phyloP scores from a whole-genome alignment of 2,888 invertebrate species.

The Drosophila histrio region DNA sequence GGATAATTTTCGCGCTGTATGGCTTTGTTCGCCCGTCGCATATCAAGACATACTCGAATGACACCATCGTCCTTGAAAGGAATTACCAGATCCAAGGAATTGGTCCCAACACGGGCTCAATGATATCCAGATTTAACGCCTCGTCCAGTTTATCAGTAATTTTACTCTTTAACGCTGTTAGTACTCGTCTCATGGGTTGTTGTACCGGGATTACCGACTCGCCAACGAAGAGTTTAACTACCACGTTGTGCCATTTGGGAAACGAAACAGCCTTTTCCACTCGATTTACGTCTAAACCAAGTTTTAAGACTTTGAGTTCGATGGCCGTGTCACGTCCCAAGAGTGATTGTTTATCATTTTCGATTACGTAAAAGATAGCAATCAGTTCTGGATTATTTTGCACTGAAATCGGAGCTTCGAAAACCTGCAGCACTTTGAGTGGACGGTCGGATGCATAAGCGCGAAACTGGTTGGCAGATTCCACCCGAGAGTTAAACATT shows the following conservation, averaged over 20 bases:
- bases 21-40: neutral
- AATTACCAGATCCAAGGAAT: too few species aligned
- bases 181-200: too few species aligned
- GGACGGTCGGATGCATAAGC: neutral
- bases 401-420: neutral
- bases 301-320: constrained; percentile 9
- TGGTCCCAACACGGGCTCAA: too few species aligned
- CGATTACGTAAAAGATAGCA: constrained; percentile 1
- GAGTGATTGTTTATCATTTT: neutral
- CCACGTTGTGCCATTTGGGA: too few species aligned
- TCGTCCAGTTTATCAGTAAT: too few species aligned
- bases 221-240: too few species aligned
- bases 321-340: constrained; percentile 10
- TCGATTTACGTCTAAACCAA: constrained; percentile 15
- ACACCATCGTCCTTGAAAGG: too few species aligned
- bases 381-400: neutral
- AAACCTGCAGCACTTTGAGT: neutral
- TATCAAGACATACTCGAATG: neutral
- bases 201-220: too few species aligned
- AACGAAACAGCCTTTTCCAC: too few species aligned
- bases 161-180: too few species aligned
- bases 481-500: neutral
- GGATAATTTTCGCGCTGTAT: too few species aligned
- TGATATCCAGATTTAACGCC: too few species aligned
- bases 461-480: neutral